Evolutionary conservation across 2,888 invertebrate genomes (phyloP).

Genomic region (Pollenia labialis): DNA sequence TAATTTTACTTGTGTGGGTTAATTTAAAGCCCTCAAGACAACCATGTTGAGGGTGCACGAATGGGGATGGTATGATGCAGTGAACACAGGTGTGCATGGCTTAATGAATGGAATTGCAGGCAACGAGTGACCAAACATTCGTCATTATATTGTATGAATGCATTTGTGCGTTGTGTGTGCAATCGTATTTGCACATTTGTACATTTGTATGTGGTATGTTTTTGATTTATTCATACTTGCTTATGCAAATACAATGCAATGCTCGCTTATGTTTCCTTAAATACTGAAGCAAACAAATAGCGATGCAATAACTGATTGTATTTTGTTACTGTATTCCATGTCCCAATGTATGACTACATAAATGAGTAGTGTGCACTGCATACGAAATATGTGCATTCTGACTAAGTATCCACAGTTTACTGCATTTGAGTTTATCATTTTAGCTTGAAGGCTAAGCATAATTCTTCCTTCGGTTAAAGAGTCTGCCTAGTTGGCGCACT

Average conservation of each 20-base stretch:
- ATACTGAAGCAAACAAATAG: slow-evolving; percentile 56
- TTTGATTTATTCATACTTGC: slow-evolving; percentile 66
- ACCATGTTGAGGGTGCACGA: slow-evolving; percentile 22
- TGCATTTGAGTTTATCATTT: slow-evolving; percentile 53
- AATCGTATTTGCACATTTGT: not conserved
- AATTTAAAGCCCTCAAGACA: slow-evolving; percentile 40
- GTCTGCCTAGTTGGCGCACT: slow-evolving; percentile 27
- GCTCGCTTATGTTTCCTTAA: slow-evolving; percentile 45
- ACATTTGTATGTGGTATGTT: slow-evolving; percentile 17
- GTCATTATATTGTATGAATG: slow-evolving; percentile 19
- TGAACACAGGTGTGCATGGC: slow-evolving; percentile 42
- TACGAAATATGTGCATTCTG: slow-evolving; percentile 10
- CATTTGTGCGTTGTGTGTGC: not conserved
- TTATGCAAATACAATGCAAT: slow-evolving; percentile 51
- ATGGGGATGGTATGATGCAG: not conserved
- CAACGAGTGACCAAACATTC: slow-evolving; percentile 44
- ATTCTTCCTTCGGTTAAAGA: slow-evolving; percentile 10
- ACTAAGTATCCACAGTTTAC: slow-evolving; percentile 33
- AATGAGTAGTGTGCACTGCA: slow-evolving; percentile 24
- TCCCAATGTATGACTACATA: slow-evolving; percentile 11
- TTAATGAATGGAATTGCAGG: slow-evolving; percentile 37
- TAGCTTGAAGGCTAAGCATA: slow-evolving; percentile 26
- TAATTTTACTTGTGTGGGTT: slow-evolving; percentile 24
- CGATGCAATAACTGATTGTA: slow-evolving; percentile 56
- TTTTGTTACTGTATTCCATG: slow-evolving; percentile 44